Percentiles rank a stretch among this genome's conserved stretches.
phyloP scores from a whole-genome alignment of 2,113 vertebrate species.

The Sialia sialis region DNA sequence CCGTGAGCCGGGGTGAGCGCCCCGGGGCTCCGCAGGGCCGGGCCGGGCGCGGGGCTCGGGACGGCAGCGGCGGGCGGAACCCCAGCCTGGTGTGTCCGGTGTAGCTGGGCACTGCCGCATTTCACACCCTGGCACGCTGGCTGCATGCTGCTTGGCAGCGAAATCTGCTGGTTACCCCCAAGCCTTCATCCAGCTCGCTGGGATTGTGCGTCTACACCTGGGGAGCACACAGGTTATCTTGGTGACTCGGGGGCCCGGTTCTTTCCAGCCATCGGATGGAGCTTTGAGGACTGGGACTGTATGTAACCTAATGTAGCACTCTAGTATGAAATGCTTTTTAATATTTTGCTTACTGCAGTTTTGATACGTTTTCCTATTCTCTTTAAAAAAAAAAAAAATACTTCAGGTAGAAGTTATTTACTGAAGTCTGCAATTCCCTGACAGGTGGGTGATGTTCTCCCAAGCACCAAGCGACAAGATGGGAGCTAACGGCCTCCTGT shows the following conservation, averaged over 20 bases:
- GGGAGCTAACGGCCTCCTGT: neutral
- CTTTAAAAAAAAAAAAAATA: neutral
- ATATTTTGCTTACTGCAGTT: neutral
- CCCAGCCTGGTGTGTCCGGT: neutral
- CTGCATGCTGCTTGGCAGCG: neutral
- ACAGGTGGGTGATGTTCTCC: neutral
- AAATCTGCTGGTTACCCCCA: rapidly evolving
- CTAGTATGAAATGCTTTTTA: neutral
- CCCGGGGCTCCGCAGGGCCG: neutral
- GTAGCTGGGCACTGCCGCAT: neutral
- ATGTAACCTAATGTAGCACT: rapidly evolving
- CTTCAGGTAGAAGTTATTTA: neutral
- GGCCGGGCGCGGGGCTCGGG: neutral
- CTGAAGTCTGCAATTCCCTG: neutral
- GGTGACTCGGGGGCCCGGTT: rapidly evolving
- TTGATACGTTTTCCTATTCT: neutral
- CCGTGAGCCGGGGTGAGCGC: neutral
- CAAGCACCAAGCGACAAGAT: neutral
- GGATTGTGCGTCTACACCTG: rapidly evolving
- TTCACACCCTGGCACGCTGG: neutral
- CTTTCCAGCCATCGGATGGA: rapidly evolving
- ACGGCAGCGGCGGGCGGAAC: neutral
- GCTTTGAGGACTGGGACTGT: too few species aligned
- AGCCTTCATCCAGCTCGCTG: rapidly evolving
- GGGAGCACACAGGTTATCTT: rapidly evolving